A percentile compares a stretch with the other conserved stretches of the same genome.
These are phyloP conservation scores for Spodoptera picta DNA, from an alignment of 2,888 invertebrate genomes.

Conservation along the genomic window DNA sequence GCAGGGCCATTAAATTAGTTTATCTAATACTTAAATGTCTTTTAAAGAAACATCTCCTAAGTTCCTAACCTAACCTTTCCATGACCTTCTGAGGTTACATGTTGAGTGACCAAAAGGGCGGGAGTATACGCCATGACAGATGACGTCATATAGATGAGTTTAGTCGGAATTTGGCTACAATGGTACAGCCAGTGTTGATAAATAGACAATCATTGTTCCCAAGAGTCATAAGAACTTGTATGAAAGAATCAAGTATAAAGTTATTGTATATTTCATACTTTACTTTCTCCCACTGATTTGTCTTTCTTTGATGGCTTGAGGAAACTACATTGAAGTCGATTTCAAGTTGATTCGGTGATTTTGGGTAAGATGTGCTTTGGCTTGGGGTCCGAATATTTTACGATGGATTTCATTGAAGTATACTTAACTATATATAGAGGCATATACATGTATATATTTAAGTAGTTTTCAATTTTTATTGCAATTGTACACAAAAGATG, in stretches of 20 bases:
- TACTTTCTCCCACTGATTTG: slow-evolving; percentile 12
- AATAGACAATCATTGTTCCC: slow-evolving; percentile 41
- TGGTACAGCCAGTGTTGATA: slow-evolving; percentile 36
- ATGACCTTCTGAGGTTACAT: slow-evolving; percentile 10
- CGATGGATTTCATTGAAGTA: too few species aligned
- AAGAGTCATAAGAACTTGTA: slow-evolving; percentile 35
- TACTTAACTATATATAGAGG: too few species aligned
- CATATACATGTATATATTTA: too few species aligned
- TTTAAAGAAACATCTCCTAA: too few species aligned
- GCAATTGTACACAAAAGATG: too few species aligned
- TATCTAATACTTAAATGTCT: too few species aligned
- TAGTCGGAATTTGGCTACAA: slow-evolving; percentile 42
- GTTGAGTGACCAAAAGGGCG: slow-evolving; percentile 3
- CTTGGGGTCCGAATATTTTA: too few species aligned
- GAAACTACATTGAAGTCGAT: slow-evolving; percentile 1
- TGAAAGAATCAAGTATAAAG: slow-evolving; percentile 24
- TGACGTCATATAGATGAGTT: slow-evolving; percentile 55
- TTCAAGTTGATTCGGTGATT: too few species aligned
- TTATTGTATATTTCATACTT: slow-evolving; percentile 18
- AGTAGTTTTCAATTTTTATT: too few species aligned
- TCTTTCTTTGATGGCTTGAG: slow-evolving; percentile 5
- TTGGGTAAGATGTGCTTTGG: too few species aligned
- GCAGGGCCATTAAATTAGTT: too few species aligned
- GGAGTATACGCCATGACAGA: slow-evolving; percentile 37
- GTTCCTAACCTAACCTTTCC: too few species aligned